Evolutionary conservation across 2,113 vertebrate genomes (phyloP), one percentile per base, ranked within the genome.

Genomic region (Myiopsitta monachus): DNA sequence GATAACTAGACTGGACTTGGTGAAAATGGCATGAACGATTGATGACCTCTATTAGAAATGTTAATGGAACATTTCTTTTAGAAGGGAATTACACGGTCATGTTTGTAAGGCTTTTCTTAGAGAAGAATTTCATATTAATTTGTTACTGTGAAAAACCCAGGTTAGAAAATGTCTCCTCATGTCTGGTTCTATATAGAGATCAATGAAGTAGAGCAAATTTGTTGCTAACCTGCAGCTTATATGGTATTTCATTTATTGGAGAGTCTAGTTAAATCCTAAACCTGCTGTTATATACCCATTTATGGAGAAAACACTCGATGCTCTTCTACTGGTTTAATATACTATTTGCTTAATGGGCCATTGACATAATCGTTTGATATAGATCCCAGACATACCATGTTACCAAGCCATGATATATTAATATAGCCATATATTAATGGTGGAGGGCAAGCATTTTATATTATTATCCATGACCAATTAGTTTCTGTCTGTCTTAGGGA

Each of bases 341-440:
- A 96, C 94, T 96, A 92, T 95, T 97, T 96, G 93, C 96, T 96
- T 97, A 97, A 97, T 97, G 97, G 97, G 57, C 95, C 96, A 96
- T 96, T 96, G 96, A 81, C 86, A 96, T 90, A 96, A 95, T 96
- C 49, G 95, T 97, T 97, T 97, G 97, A 96, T 95, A 91, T 92
- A 97, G 94, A 96, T 93, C 92, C 95, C 91, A 96, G 92, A 95
- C 96, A 96, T 93, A 94, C 85, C 79, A 95, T 2, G 77, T 76
- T 96, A 70, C 88, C 62, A 96, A 91, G 91, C 92, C 95, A 94
- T 93, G 96, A 95, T 97, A 83, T 97, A 96, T 97, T 97, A 97
- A 96, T 95, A 95, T 79, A 92, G 75, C 81, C 59, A 59, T 54
- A n/a, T 95, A 97, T 90, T 96, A 95, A 96, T 95, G 90, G 92